These are phyloP conservation scores for Tragopan temminckii DNA, from an alignment of 2,797 vertebrate species.

Conservation along the genomic window DNA sequence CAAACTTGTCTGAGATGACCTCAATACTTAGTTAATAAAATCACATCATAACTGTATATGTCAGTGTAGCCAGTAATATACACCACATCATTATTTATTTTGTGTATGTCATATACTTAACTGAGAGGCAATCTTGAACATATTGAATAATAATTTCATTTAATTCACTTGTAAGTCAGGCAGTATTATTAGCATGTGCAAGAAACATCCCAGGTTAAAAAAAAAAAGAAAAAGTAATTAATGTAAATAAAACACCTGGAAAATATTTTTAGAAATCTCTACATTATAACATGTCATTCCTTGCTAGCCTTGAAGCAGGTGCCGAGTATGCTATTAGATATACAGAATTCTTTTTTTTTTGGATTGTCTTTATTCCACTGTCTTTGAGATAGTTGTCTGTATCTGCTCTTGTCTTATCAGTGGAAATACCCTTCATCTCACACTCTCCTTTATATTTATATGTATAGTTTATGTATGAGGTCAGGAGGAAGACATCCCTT, in stretches of 20 bases:
- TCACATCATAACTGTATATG: background rate
- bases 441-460: background rate
- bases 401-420: background rate
- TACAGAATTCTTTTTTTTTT: background rate
- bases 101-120: background rate
- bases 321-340: background rate
- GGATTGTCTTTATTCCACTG: background rate
- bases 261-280: background rate
- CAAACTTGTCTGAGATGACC: background rate
- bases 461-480: background rate
- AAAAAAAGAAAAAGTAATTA: background rate
- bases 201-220: background rate
- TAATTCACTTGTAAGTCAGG: background rate
- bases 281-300: background rate
- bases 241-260: background rate
- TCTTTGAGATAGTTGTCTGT: background rate
- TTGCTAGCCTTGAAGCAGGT: background rate
- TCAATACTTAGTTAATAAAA: background rate
- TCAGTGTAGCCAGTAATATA: background rate
- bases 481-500: background rate
- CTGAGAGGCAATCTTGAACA: background rate
- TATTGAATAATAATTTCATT: background rate
- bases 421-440: background rate
- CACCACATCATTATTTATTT: background rate
- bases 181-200: background rate